A percentile compares a stretch with the other conserved stretches of the same genome.
Conservation (phyloP, 2,888 invertebrate genomes). For the Agrochola litura region DNA sequence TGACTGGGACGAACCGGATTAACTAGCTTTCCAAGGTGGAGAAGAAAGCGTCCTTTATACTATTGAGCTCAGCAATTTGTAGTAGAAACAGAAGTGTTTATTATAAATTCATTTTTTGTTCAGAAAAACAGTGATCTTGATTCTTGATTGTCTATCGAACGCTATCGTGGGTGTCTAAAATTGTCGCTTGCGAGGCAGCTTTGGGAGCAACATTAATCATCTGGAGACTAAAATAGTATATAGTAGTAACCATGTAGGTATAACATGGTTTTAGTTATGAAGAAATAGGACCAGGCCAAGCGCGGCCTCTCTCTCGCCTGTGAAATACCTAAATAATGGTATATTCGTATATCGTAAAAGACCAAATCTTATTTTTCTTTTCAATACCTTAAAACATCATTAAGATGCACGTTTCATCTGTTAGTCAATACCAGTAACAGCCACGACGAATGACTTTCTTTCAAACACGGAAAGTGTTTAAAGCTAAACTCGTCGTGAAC, state of each 20-base stretch:
- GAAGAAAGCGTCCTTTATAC: conserved; percentile 58
- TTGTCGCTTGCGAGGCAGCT: not conserved
- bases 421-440: conserved; percentile 32
- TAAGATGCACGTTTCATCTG: not conserved
- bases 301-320: too few species aligned
- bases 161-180: not conserved
- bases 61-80: conserved; percentile 32
- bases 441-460: conserved; percentile 39
- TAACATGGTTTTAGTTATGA: not conserved
- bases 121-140: not conserved
- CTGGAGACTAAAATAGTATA: not conserved
- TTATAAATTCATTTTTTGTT: not conserved
- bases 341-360: not conserved
- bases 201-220: not conserved
- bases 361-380: not conserved
- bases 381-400: not conserved
- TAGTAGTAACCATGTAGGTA: too few species aligned
- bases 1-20: conserved; percentile 48
- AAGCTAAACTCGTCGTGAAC: conserved; percentile 46
- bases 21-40: conserved; percentile 61
- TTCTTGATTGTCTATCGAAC: not conserved
- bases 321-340: not conserved
- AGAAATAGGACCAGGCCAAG: not conserved
- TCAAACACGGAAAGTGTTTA: conserved; percentile 45
- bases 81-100: conserved; percentile 12